Evolutionary conservation across 2,113 vertebrate genomes (phyloP).

Genomic region (Upupa epops): DNA sequence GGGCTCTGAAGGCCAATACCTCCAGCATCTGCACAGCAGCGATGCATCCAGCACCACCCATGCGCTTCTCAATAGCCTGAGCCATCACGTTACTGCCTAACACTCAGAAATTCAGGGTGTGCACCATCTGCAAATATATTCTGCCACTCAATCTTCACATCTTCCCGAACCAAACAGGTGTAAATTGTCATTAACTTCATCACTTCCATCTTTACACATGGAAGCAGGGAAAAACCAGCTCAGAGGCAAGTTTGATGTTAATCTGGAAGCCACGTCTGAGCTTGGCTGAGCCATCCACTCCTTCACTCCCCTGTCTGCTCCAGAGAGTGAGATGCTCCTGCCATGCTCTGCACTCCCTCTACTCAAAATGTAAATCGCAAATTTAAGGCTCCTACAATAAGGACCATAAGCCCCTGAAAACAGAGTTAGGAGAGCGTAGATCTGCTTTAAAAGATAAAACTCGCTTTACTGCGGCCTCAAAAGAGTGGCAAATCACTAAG

Average conservation of each 20-base stretch:
- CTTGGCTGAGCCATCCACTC: neutral
- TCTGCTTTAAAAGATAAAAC: neutral
- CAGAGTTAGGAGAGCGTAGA: neutral
- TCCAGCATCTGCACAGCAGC: neutral
- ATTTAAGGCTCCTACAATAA: neutral
- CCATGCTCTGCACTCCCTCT: neutral
- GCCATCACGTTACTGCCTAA: neutral
- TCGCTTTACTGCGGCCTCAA: neutral
- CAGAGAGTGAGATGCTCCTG: neutral
- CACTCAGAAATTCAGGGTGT: neutral
- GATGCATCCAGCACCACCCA: neutral
- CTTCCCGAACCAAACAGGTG: neutral
- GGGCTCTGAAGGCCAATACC: neutral
- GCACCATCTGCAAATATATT: accelerated
- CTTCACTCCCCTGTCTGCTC: neutral
- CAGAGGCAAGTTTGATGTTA: neutral
- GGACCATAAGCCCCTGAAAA: neutral
- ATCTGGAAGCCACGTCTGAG: neutral
- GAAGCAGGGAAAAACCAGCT: neutral
- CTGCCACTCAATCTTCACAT: neutral
- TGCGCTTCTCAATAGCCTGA: neutral
- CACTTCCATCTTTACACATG: neutral
- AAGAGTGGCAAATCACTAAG: neutral
- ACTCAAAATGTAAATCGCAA: neutral
- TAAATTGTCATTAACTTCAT: neutral